phyloP scores from a whole-genome alignment of 2,888 invertebrate species.

The Macropis europaea region DNA sequence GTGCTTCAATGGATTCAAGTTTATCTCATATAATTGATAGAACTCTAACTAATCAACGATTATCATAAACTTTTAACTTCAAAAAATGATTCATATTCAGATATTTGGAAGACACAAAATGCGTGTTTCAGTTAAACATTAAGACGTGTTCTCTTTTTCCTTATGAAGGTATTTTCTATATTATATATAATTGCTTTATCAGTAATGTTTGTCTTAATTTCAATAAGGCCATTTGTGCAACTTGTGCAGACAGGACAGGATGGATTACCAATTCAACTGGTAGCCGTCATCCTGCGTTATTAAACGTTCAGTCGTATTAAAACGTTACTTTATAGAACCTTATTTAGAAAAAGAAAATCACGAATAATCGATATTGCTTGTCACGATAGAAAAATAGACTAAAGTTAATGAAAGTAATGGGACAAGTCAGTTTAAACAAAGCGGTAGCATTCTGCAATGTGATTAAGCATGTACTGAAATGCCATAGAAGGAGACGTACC shows the following conservation, averaged over 20 bases:
- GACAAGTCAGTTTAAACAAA: slow-evolving; percentile 60
- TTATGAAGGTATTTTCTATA: slow-evolving; percentile 31
- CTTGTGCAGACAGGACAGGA: slow-evolving; percentile 25
- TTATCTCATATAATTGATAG: slow-evolving; percentile 32
- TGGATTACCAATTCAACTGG: background rate
- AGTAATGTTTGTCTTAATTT: slow-evolving; percentile 29
- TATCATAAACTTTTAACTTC: slow-evolving; percentile 40
- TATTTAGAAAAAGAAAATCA: background rate
- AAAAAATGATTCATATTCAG: slow-evolving; percentile 45
- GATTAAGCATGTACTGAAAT: slow-evolving; percentile 78
- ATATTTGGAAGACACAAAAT: slow-evolving; percentile 59
- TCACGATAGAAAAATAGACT: slow-evolving; percentile 12
- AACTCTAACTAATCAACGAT: slow-evolving; percentile 55
- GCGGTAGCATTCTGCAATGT: slow-evolving; percentile 78
- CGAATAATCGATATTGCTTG: slow-evolving; percentile 35
- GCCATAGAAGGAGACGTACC: slow-evolving; percentile 75
- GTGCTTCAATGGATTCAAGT: slow-evolving; percentile 25
- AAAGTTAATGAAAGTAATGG: slow-evolving; percentile 10
- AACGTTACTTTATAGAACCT: slow-evolving; percentile 1
- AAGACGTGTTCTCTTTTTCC: slow-evolving; percentile 19
- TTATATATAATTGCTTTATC: slow-evolving; percentile 26
- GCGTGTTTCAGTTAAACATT: slow-evolving; percentile 41
- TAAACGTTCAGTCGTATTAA: background rate
- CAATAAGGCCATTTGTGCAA: slow-evolving; percentile 55
- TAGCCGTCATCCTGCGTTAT: slow-evolving; percentile 4